Percentiles rank a stretch among this genome's conserved stretches.
Conservation (phyloP, 2,888 invertebrate species). For the Drosophila algonquin region DNA sequence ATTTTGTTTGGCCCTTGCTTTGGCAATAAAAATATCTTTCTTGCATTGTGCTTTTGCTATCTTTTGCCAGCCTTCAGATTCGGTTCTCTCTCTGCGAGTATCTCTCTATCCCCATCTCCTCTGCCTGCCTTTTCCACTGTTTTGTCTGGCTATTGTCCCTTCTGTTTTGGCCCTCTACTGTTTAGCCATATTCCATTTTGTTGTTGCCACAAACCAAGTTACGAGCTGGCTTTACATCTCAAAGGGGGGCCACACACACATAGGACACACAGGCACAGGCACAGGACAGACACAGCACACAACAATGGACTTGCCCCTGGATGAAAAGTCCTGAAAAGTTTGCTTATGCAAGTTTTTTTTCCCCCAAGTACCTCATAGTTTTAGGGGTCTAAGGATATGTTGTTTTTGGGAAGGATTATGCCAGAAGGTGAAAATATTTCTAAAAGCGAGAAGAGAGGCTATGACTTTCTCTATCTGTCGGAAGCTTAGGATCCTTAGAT, state of each 20-base stretch:
- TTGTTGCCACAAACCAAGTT: constrained; percentile 56
- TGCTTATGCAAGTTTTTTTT: constrained; percentile 64
- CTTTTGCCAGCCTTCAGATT: constrained; percentile 38
- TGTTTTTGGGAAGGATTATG: background rate
- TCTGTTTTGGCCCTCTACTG: constrained; percentile 24
- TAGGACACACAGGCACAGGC: constrained; percentile 9
- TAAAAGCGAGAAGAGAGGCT: too few species aligned
- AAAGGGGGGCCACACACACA: constrained; percentile 16
- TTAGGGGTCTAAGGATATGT: background rate
- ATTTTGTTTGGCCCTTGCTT: constrained; percentile 68
- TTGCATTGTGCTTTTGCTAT: constrained; percentile 66
- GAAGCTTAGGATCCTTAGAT: too few species aligned
- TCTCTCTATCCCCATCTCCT: constrained; percentile 46
- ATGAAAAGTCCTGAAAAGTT: constrained; percentile 45
- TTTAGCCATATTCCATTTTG: constrained; percentile 57
- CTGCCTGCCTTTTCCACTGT: background rate
- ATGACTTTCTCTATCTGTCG: too few species aligned
- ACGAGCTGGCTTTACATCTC: constrained; percentile 56
- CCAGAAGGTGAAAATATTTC: too few species aligned
- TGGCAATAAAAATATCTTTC: constrained; percentile 73
- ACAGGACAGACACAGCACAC: constrained; percentile 17
- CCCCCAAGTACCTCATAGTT: background rate
- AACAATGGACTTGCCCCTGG: constrained; percentile 66
- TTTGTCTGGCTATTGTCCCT: constrained; percentile 18
- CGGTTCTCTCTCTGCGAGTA: constrained; percentile 9